phyloP scores from a whole-genome alignment of 2,113 vertebrate species.

The Apodemus sylvaticus region DNA sequence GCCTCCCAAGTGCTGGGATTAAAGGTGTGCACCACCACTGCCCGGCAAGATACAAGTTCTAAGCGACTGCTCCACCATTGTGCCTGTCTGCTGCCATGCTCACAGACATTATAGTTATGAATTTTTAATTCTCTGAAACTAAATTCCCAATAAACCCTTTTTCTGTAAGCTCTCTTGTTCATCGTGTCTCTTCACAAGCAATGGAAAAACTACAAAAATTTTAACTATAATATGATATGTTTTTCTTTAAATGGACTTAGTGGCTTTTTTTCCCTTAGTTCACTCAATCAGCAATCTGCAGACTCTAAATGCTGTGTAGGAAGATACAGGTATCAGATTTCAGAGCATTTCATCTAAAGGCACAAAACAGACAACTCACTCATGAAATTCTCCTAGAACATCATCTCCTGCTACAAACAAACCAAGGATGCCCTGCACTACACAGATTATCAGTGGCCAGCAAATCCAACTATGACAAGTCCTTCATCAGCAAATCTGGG shows the following conservation, averaged over 20 bases:
- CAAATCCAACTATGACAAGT: background rate
- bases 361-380: conserved; percentile 3
- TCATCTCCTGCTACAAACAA: background rate
- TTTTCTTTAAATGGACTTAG: too few relatives aligned
- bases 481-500: conserved; percentile 3
- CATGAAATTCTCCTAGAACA: background rate
- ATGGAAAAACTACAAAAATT: too few relatives aligned
- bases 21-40: too few relatives aligned
- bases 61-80: background rate
- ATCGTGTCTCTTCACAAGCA: background rate
- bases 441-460: background rate
- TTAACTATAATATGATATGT: too few relatives aligned
- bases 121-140: background rate
- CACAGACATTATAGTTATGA: too few relatives aligned
- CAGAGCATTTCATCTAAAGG: background rate
- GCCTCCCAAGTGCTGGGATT: too few relatives aligned
- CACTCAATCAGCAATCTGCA: too few relatives aligned
- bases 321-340: too few relatives aligned
- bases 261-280: too few relatives aligned
- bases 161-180: background rate
- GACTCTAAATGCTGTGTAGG: too few relatives aligned
- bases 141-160: background rate
- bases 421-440: background rate
- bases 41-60: too few relatives aligned
- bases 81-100: background rate